Evolutionary conservation across 2,113 vertebrate species (phyloP).

Genomic region (Edolisoma coerulescens): DNA sequence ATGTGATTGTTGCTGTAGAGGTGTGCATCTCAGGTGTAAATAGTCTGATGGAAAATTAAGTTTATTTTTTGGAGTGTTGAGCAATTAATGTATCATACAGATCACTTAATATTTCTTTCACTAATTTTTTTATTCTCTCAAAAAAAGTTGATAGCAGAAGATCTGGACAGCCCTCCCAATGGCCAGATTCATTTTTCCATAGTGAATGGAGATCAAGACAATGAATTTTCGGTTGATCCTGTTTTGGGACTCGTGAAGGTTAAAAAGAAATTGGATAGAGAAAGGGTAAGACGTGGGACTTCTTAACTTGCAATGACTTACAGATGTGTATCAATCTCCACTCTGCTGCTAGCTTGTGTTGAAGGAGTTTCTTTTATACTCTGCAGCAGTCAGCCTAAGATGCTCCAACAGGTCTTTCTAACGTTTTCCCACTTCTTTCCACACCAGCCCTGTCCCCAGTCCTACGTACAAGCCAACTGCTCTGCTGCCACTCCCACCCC

Average conservation of each 20-base stretch:
- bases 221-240: slow-evolving; percentile 90
- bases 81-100: not conserved
- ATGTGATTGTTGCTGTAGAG: not conserved
- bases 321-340: not conserved
- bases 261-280: slow-evolving; percentile 92
- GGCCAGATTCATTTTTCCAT: slow-evolving; percentile 89
- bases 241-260: slow-evolving; percentile 87
- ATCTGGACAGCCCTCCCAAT: slow-evolving; percentile 88
- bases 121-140: slow-evolving; percentile 19
- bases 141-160: slow-evolving; percentile 89
- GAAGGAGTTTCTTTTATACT: not conserved
- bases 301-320: not conserved
- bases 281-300: slow-evolving; percentile 79
- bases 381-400: not conserved
- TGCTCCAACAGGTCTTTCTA: not conserved
- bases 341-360: not conserved
- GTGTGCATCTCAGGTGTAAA: not conserved
- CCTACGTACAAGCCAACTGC: not conserved
- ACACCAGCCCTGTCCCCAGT: not conserved
- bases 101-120: not conserved
- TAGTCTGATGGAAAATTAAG: not conserved
- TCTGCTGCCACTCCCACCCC: not conserved
- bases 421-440: not conserved
- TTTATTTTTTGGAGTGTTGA: not conserved
- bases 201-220: slow-evolving; percentile 86